Conservation (phyloP, 2,888 invertebrate genomes). For the Agrochola litura region DNA sequence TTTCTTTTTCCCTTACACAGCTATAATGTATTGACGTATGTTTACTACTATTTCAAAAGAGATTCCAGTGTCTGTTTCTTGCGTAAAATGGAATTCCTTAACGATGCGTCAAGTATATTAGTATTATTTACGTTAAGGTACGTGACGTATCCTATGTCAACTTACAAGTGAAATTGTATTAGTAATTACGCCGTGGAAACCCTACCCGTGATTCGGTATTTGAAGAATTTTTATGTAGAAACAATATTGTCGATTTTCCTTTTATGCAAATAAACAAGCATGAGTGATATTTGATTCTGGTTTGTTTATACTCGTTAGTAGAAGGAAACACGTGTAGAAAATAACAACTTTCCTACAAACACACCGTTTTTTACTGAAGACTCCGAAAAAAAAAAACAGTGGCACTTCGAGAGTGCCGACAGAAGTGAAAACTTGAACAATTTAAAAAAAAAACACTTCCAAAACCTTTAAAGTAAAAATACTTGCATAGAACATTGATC, state of each 20-base stretch:
- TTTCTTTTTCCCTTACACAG: not conserved
- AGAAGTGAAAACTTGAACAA: too few species aligned
- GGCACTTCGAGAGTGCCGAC: too few species aligned
- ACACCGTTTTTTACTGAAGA: not conserved
- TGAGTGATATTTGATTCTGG: constrained; percentile 25
- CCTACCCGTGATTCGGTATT: constrained; percentile 21
- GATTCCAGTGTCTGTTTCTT: constrained; percentile 33
- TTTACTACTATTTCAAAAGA: constrained; percentile 52
- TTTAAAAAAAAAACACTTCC: too few species aligned
- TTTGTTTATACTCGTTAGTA: constrained; percentile 21
- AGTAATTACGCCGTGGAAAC: constrained; percentile 55
- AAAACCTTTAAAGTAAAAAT: too few species aligned
- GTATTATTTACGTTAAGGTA: constrained; percentile 45
- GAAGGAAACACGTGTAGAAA: constrained; percentile 28
- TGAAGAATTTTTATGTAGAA: constrained; percentile 28
- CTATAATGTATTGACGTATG: constrained; percentile 24
- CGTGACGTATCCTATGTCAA: constrained; percentile 54
- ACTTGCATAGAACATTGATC: too few species aligned
- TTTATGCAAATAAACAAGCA: constrained; percentile 29
- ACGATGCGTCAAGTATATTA: constrained; percentile 50
- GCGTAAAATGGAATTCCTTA: constrained; percentile 58
- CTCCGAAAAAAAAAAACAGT: not conserved
- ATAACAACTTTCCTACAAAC: not conserved
- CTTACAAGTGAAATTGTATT: constrained; percentile 46
- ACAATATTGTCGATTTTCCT: constrained; percentile 21